Percentiles rank a stretch among this genome's conserved stretches.
Evolutionary conservation across 1,140 invertebrate genomes (phyloP).

Genomic region (Gonatopus flavifemur): DNA sequence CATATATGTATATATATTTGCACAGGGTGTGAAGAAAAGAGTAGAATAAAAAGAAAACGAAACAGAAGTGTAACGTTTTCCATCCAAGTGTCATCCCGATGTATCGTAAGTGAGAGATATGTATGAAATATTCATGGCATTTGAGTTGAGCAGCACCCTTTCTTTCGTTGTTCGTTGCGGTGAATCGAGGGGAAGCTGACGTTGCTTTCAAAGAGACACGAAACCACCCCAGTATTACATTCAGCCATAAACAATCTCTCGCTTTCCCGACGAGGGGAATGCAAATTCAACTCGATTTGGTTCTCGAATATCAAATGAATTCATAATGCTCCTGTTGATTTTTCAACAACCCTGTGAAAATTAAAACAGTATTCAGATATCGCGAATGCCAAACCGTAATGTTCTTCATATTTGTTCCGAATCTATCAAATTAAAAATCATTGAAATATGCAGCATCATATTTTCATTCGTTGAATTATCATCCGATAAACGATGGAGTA

Average conservation of each 20-base stretch:
- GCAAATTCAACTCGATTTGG: constrained; percentile 7
- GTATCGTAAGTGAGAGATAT: constrained; percentile 12
- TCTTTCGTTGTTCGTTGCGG: constrained; percentile 15
- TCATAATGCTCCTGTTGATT: no score
- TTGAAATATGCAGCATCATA: no score
- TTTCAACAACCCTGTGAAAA: no score
- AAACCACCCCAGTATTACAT: no score
- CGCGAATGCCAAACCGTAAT: no score
- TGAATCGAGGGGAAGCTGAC: constrained; percentile 1
- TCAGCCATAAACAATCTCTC: constrained; percentile 9
- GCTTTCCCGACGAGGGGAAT: constrained; percentile 16
- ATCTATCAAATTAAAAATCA: no score
- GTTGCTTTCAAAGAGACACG: background rate
- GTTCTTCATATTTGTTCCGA: no score
- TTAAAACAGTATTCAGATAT: no score
- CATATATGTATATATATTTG: no score
- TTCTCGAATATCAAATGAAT: constrained; percentile 15
- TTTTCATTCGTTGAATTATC: no score
- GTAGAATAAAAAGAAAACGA: background rate
- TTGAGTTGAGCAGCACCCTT: constrained; percentile 10
- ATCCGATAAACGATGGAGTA: no score
- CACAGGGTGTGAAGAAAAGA: no score
- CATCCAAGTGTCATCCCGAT: constrained; percentile 16
- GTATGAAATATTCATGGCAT: constrained; percentile 23
- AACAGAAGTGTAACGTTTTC: background rate